Evolutionary conservation across 2,888 invertebrate species (phyloP).

Genomic region (Cartodere bifasciata): DNA sequence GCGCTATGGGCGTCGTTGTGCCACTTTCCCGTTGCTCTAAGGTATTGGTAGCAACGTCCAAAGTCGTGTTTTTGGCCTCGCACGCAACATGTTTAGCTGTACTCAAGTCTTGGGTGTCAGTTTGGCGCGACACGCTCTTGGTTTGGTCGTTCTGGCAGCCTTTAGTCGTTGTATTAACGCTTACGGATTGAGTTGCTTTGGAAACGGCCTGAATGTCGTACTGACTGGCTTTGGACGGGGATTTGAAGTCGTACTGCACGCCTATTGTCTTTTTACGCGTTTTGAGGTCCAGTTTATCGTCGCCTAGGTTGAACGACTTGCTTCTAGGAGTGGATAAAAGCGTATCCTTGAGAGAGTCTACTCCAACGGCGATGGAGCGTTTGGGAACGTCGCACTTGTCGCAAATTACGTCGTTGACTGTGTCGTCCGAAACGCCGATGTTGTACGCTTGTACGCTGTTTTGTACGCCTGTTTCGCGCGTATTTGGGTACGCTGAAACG

Average conservation of each 20-base stretch:
- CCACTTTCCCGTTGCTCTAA: conserved; percentile 3
- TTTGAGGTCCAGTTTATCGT: conserved; percentile 36
- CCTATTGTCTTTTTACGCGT: conserved; percentile 40
- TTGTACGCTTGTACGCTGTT: conserved; percentile 34
- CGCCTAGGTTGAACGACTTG: conserved; percentile 47
- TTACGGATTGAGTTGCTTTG: conserved; percentile 12
- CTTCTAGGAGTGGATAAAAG: conserved; percentile 39
- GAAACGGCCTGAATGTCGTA: conserved; percentile 12
- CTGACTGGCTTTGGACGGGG: conserved; percentile 19
- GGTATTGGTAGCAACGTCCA: conserved; percentile 22
- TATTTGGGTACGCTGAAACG: conserved; percentile 28
- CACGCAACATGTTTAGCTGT: conserved; percentile 20
- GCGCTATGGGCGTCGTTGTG: too few relatives aligned
- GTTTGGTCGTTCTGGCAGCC: conserved; percentile 27
- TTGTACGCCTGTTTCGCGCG: conserved; percentile 30
- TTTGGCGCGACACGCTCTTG: conserved; percentile 18
- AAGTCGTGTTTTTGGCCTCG: conserved; percentile 20
- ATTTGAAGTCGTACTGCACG: conserved; percentile 26
- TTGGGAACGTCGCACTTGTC: conserved; percentile 39
- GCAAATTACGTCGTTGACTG: conserved; percentile 37
- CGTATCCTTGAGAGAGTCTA: conserved; percentile 31
- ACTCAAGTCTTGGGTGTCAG: conserved; percentile 28
- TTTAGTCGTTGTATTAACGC: conserved; percentile 18
- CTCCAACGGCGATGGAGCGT: conserved; percentile 46
- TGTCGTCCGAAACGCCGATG: conserved; percentile 41